These are phyloP conservation scores for Pardalotus punctatus DNA, from an alignment of 2,113 vertebrate genomes.

Conservation along the genomic window DNA sequence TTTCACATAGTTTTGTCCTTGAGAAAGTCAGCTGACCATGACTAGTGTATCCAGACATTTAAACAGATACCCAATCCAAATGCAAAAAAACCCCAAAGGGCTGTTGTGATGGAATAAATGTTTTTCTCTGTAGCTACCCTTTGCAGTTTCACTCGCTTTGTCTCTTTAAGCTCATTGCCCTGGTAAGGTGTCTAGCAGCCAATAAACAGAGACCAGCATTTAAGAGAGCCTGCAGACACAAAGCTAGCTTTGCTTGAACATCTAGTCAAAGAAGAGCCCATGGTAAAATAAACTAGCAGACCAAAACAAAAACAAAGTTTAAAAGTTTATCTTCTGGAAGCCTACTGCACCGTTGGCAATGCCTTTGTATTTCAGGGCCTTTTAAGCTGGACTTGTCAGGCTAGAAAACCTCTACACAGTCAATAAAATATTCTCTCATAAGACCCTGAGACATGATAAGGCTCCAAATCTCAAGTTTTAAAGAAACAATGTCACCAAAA, in stretches of 20 bases:
- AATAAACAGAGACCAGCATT: conserved; percentile 49
- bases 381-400: background rate
- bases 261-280: conserved; percentile 38
- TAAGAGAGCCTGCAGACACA: conserved; percentile 55
- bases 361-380: background rate
- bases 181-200: conserved; percentile 41
- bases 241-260: conserved; percentile 35
- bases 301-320: conserved; percentile 37
- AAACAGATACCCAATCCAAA: conserved; percentile 50
- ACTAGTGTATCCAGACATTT: background rate
- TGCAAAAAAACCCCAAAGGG: conserved; percentile 49
- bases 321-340: conserved; percentile 55
- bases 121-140: conserved; percentile 18
- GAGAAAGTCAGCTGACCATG: conserved; percentile 47
- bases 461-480: background rate
- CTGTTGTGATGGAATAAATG: conserved; percentile 58
- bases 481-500: background rate
- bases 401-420: background rate
- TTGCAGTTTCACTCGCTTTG: conserved; percentile 40
- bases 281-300: conserved; percentile 29
- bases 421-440: conserved; percentile 9
- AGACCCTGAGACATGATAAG: conserved; percentile 43
- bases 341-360: background rate
- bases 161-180: conserved; percentile 33
- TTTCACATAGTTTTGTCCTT: conserved; percentile 31